Evolutionary conservation across 23 tunicate species (phyloP).

Genomic region (Trididemnum miniatum): DNA sequence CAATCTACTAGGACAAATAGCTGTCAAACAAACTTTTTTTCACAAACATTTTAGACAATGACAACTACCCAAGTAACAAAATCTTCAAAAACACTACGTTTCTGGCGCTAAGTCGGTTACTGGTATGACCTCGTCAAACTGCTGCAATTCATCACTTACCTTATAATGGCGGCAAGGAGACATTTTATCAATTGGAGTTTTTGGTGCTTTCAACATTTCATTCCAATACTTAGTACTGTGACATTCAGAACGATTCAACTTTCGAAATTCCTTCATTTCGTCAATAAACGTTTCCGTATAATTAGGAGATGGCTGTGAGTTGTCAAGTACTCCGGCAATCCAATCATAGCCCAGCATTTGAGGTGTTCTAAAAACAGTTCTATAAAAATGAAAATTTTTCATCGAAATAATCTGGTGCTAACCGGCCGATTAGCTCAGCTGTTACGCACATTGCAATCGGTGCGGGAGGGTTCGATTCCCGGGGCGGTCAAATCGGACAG

Average conservation of each 20-base stretch:
- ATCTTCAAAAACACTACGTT: too few species aligned
- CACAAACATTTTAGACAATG: too few species aligned
- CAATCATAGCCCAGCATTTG: conserved; percentile 91
- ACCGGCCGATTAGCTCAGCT: too few species aligned
- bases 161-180: conserved; percentile 8
- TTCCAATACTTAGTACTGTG: conserved; percentile 58
- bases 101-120: too few species aligned
- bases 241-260: conserved; percentile 72
- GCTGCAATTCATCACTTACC: too few species aligned
- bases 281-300: conserved; percentile 46
- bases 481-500: too few species aligned
- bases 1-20: too few species aligned
- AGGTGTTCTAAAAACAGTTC: conserved; percentile 1
- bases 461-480: too few species aligned
- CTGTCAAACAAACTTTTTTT: too few species aligned
- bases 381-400: background rate
- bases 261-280: conserved; percentile 82
- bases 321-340: conserved; percentile 87
- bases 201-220: conserved; percentile 55
- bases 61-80: too few species aligned
- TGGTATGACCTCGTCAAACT: too few species aligned
- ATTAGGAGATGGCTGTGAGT: conserved; percentile 36
- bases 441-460: too few species aligned
- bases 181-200: conserved; percentile 40
- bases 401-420: background rate